These are phyloP conservation scores for Melikaiella ostensackeni DNA, from an alignment of 2,888 invertebrate genomes.

Conservation along the genomic window DNA sequence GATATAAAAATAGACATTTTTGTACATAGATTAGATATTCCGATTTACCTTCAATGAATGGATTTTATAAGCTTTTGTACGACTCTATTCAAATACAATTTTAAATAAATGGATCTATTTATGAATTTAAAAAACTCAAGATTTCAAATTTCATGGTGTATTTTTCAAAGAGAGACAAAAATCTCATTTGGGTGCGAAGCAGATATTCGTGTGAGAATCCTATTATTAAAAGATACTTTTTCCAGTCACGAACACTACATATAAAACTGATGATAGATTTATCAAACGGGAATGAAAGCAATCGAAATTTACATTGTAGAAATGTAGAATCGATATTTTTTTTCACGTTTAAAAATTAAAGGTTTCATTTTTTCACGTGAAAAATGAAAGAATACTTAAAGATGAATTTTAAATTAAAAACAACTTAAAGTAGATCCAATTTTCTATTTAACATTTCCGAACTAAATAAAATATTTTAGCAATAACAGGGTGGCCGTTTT, in stretches of 20 bases:
- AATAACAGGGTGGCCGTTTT: too few relatives aligned
- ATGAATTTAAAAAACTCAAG: neutral
- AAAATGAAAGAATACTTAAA: neutral
- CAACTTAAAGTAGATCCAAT: too few relatives aligned
- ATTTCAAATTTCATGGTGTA: neutral
- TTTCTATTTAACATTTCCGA: too few relatives aligned
- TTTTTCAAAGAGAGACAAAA: neutral
- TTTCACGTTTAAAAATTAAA: neutral
- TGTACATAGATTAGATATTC: neutral
- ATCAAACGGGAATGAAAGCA: neutral
- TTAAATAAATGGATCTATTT: neutral
- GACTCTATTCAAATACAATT: neutral
- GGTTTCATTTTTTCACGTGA: neutral
- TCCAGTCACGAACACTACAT: neutral
- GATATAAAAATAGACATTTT: neutral
- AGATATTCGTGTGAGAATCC: conserved; percentile 4
- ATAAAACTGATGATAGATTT: neutral
- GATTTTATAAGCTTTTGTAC: conserved; percentile 8
- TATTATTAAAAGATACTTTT: neutral
- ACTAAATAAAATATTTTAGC: too few relatives aligned
- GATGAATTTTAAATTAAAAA: too few relatives aligned
- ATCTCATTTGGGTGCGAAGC: neutral
- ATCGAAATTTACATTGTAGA: neutral
- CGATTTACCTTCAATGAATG: neutral
- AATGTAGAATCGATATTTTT: neutral